Conservation (phyloP, 2,797 vertebrate species). For the Staurois parvus region DNA sequence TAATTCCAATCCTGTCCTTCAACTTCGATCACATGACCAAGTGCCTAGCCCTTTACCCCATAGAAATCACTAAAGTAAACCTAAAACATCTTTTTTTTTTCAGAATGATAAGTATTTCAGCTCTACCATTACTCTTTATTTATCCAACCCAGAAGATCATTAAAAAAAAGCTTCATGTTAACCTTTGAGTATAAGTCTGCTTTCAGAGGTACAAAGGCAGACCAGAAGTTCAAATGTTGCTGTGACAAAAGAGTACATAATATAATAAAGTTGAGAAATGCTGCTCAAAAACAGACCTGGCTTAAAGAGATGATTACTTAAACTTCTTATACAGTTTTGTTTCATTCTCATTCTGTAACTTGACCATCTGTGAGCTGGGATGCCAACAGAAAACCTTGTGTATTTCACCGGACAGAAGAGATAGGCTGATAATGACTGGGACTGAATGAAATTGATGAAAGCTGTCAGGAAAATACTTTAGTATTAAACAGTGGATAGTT, state of each 20-base stretch:
- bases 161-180: no score
- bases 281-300: not conserved
- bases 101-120: no score
- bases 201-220: not conserved
- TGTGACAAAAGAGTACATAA: not conserved
- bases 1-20: no score
- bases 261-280: not conserved
- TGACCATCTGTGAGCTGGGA: conserved; percentile 15
- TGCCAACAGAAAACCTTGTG: conserved; percentile 21
- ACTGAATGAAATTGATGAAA: conserved; percentile 58
- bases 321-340: conserved; percentile 1
- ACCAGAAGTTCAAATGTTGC: not conserved
- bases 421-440: conserved; percentile 52
- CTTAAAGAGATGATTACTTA: not conserved
- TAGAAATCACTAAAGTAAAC: no score
- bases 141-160: no score
- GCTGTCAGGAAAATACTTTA: conserved; percentile 57
- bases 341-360: conserved; percentile 1
- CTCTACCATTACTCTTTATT: no score
- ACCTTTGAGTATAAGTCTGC: not conserved
- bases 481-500: conserved; percentile 57
- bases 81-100: no score
- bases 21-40: no score
- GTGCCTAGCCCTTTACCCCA: no score
- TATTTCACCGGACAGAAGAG: conserved; percentile 53